Base-by-base conservation (phyloP, 1,140 invertebrate genomes). In the Trichonephila clavipes region DNA sequence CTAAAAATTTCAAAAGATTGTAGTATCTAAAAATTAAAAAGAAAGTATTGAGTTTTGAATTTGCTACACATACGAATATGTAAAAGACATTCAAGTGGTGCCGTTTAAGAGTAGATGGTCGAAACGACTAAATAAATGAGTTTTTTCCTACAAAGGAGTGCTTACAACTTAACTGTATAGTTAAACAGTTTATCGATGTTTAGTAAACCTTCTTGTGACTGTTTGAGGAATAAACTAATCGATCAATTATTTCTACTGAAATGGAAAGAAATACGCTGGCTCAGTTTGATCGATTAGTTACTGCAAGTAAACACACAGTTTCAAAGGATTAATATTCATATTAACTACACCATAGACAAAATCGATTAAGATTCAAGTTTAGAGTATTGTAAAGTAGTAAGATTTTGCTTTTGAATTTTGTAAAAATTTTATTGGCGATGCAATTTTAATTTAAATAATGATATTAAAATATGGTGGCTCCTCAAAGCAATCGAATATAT, bases 161-260 rank as follows among this genome's bases (percentile, higher is more conserved):
- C 72, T 0, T 77, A 77, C 34, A 77, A 77, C 72, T 77, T 28
- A 18, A 77, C 24, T 77, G 3, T 40, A 77, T 40, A 77, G 72
- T 77, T 77, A 77, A 77, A 19, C 72, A 77, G 28, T 77, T 77
- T 77, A 77, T 77, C 72, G 72, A 77, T 77, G 72, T 77, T 77
- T 77, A 77, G 72, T 40, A 77, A 77, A 77, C 34, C 72, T 77
- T 77, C 34, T 28, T 34, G 72, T 16, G 34, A 34, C 24, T 77
- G 72, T 34, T 77, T 77, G 18, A 40, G 19, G 28, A 72, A 72
- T 4, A 40, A 34, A 19, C 14, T 12, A 28, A 77, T 77, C 72
- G 72, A 77, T 77, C 72, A 40, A 10, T 51, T 12, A 51, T 51
- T 12, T 77, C 72, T 28, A 77, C 28, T 18, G 34, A 77, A 77